Percentiles rank a stretch among this genome's conserved stretches.
Conservation (phyloP, 2,113 vertebrate genomes). For the Reinhardtius hippoglossoides region DNA sequence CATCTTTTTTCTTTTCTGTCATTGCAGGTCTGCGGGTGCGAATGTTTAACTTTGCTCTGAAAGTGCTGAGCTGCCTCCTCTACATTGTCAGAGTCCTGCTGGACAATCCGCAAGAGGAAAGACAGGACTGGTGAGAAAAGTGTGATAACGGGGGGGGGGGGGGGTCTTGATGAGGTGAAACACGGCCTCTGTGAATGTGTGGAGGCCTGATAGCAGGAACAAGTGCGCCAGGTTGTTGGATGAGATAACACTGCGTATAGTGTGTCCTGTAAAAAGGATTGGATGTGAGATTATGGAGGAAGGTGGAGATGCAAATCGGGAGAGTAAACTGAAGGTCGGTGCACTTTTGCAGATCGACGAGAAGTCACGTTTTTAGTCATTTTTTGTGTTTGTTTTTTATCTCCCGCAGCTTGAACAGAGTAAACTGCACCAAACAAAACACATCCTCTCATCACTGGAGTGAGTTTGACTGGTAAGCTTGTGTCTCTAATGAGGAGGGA, state of each 20-base stretch:
- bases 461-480: slow-evolving; percentile 86
- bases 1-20: slow-evolving; percentile 2
- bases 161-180: slow-evolving; percentile 49
- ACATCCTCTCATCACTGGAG: slow-evolving; percentile 79
- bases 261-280: slow-evolving; percentile 17
- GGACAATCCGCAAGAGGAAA: slow-evolving; percentile 82
- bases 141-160: slow-evolving; percentile 11
- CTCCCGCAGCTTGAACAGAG: slow-evolving; percentile 74
- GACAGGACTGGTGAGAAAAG: slow-evolving; percentile 82
- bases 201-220: slow-evolving; percentile 33
- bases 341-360: neutral
- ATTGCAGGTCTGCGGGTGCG: slow-evolving; percentile 86
- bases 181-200: slow-evolving; percentile 26
- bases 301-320: slow-evolving; percentile 13
- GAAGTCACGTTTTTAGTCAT: neutral
- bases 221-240: slow-evolving; percentile 39
- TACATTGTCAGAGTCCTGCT: slow-evolving; percentile 87
- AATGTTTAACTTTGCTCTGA: slow-evolving; percentile 88
- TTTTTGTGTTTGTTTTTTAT: neutral
- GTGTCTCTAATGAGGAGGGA: slow-evolving; percentile 51
- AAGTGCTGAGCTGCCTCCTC: slow-evolving; percentile 88
- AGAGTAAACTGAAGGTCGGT: neutral
- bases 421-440: slow-evolving; percentile 85
- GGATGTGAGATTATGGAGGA: slow-evolving; percentile 1
- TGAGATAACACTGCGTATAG: slow-evolving; percentile 23